Evolutionary conservation across 2,113 vertebrate genomes (phyloP).

Genomic region (Scatophagus argus): DNA sequence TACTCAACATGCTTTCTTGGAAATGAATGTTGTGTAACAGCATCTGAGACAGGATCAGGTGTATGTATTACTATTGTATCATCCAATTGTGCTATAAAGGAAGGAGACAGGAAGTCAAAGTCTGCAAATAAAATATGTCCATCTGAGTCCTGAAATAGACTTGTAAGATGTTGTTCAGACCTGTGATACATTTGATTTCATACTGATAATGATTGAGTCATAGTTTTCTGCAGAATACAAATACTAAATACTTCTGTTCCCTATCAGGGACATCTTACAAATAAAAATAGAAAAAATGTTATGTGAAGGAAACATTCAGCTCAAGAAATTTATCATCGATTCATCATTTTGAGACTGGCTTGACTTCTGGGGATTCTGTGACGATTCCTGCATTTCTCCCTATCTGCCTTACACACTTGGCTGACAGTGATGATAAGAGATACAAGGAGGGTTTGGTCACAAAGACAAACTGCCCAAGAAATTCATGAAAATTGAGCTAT

Average conservation of each 20-base stretch:
- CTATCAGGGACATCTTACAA: background rate
- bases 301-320: background rate
- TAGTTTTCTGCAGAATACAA: background rate
- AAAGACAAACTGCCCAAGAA: constrained; percentile 30
- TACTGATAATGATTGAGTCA: background rate
- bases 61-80: background rate
- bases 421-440: constrained; percentile 58
- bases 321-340: background rate
- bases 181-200: background rate
- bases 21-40: constrained; percentile 29
- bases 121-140: too few relatives aligned
- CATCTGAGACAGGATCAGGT: constrained; percentile 12
- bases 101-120: too few relatives aligned
- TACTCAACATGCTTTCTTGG: background rate
- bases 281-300: background rate
- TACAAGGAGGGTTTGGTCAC: constrained; percentile 19
- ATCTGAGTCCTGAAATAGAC: constrained; percentile 45
- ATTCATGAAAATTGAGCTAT: constrained; percentile 28
- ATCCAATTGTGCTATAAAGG: background rate
- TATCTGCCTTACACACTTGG: constrained; percentile 61
- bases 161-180: constrained; percentile 39
- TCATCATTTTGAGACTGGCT: background rate
- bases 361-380: constrained; percentile 27
- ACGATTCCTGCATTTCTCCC: background rate
- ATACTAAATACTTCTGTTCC: background rate